These are phyloP conservation scores for Stomatorhinus ivindoensis DNA, from an alignment of 2,113 vertebrate genomes.

Conservation along the genomic window DNA sequence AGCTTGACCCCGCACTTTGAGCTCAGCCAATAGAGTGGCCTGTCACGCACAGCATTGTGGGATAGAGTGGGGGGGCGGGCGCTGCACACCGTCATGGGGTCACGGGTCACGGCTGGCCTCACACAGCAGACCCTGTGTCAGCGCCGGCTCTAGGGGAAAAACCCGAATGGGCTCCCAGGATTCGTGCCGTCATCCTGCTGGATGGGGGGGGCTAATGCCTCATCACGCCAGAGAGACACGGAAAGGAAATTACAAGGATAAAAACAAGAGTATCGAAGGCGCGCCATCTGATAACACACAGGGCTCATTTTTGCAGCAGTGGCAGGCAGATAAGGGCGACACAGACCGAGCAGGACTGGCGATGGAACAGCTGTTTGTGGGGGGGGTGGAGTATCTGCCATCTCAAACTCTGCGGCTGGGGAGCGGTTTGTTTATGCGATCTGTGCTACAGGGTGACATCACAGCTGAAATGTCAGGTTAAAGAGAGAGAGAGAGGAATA, in stretches of 20 bases:
- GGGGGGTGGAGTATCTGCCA: neutral
- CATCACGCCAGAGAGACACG: neutral
- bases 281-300: neutral
- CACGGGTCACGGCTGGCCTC: neutral
- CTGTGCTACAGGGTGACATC: neutral
- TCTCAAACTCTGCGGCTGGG: neutral
- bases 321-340: neutral
- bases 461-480: neutral
- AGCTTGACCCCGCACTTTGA: too few species aligned
- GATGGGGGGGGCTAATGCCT: neutral
- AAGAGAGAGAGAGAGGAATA: neutral
- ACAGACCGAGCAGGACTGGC: neutral
- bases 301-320: neutral
- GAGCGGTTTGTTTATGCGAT: neutral
- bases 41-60: neutral
- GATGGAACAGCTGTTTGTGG: neutral
- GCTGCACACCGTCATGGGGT: neutral
- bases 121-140: neutral
- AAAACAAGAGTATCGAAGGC: neutral
- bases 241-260: neutral
- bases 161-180: neutral
- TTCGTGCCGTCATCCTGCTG: neutral
- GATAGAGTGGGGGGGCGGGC: neutral
- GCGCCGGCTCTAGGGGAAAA: neutral
- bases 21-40: too few species aligned